These are phyloP conservation scores for Hemaris fuciformis DNA, from an alignment of 2,888 invertebrate genomes.

Conservation along the genomic window DNA sequence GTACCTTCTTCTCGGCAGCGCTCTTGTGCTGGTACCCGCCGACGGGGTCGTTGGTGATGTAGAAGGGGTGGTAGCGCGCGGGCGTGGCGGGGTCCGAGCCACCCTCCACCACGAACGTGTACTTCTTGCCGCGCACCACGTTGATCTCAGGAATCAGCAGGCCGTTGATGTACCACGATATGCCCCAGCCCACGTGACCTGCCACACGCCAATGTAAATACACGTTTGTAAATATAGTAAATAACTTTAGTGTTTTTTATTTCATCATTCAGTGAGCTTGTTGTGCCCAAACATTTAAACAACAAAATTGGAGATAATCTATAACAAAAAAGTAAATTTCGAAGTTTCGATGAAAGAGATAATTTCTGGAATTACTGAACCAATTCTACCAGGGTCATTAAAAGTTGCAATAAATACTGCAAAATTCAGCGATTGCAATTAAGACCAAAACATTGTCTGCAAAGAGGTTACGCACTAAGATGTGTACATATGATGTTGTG, in stretches of 20 bases:
- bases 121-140: conserved; percentile 91
- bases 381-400: too few relatives aligned
- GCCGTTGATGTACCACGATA: conserved; percentile 97
- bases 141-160: conserved; percentile 94
- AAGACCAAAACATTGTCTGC: too few relatives aligned
- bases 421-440: too few relatives aligned
- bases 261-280: too few relatives aligned
- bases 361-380: too few relatives aligned
- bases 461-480: not conserved
- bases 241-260: too few relatives aligned
- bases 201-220: not conserved
- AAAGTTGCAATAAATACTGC: too few relatives aligned
- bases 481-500: not conserved
- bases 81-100: conserved; percentile 89
- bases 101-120: conserved; percentile 94
- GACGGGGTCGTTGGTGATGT: conserved; percentile 95
- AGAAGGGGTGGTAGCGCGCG: conserved; percentile 95
- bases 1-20: conserved; percentile 89
- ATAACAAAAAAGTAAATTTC: too few relatives aligned
- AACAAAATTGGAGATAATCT: too few relatives aligned
- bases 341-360: too few relatives aligned
- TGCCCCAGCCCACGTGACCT: conserved; percentile 97
- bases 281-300: too few relatives aligned
- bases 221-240: too few relatives aligned
- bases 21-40: conserved; percentile 94